These are phyloP conservation scores for Gallinago nigripennis DNA, from an alignment of 2,797 vertebrate genomes.

Conservation along the genomic window DNA sequence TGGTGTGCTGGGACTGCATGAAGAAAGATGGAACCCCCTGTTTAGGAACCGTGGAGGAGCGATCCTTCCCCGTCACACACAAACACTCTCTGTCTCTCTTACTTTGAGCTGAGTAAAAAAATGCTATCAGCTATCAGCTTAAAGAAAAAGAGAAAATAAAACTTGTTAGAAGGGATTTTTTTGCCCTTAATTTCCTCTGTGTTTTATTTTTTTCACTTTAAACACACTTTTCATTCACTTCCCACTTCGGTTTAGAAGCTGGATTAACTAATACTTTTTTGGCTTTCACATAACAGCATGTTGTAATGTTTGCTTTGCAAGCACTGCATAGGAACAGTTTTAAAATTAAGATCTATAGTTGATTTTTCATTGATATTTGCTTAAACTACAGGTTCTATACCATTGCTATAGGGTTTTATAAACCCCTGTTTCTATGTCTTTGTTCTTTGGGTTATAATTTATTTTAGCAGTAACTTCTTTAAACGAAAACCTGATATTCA, in stretches of 20 bases:
- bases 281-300: neutral
- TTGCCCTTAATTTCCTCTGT: neutral
- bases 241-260: neutral
- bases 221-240: neutral
- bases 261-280: neutral
- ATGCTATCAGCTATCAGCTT: neutral
- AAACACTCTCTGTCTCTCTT: fast-evolving
- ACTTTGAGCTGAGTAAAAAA: neutral
- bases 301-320: neutral
- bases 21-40: neutral
- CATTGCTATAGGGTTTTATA: neutral
- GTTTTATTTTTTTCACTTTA: neutral
- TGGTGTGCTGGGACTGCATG: neutral
- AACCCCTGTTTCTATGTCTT: neutral
- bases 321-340: neutral
- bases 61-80: neutral
- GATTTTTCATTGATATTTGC: neutral
- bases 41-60: neutral
- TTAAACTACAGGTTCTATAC: neutral
- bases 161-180: neutral
- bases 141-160: neutral
- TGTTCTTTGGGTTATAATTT: neutral
- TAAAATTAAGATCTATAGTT: neutral
- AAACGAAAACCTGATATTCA: slow-evolving; percentile 22
- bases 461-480: neutral